phyloP scores from a whole-genome alignment of 1,140 invertebrate species.

The Drosophila rhopaloa region DNA sequence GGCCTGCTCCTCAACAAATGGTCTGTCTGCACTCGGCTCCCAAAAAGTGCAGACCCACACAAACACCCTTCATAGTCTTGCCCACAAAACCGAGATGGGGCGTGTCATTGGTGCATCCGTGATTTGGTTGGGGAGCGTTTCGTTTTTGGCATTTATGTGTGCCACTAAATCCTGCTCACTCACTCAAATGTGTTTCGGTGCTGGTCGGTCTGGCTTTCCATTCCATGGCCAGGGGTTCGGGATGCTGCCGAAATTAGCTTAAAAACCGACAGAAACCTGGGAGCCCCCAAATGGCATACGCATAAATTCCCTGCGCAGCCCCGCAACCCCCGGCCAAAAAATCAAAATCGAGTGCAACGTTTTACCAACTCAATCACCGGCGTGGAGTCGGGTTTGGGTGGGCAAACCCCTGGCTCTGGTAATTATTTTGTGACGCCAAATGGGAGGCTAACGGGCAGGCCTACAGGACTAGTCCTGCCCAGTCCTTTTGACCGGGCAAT shows the following conservation, averaged over 20 bases:
- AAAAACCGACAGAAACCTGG: slow-evolving; percentile 70
- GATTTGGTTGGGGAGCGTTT: slow-evolving; percentile 76
- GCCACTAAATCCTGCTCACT: slow-evolving; percentile 77
- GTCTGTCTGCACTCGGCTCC: slow-evolving; percentile 29
- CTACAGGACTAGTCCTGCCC: slow-evolving; percentile 17
- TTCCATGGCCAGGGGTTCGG: slow-evolving; percentile 14
- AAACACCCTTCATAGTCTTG: slow-evolving; percentile 1
- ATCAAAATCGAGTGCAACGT: slow-evolving; percentile 78
- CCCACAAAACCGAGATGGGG: slow-evolving; percentile 43
- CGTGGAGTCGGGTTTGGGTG: slow-evolving; percentile 23
- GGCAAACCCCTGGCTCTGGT: slow-evolving; percentile 60
- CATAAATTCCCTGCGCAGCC: slow-evolving; percentile 57
- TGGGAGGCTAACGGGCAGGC: slow-evolving; percentile 38
- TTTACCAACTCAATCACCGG: slow-evolving; percentile 80
- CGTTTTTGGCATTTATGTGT: slow-evolving; percentile 79
- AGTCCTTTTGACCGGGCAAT: slow-evolving; percentile 55
- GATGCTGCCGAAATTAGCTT: slow-evolving; percentile 74
- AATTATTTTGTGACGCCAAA: slow-evolving; percentile 79
- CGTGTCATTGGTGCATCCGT: slow-evolving; percentile 67
- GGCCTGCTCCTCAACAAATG: slow-evolving; percentile 16
- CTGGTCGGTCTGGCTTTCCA: slow-evolving; percentile 10
- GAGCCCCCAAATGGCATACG: slow-evolving; percentile 54
- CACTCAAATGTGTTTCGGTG: slow-evolving; percentile 61
- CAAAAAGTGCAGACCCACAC: slow-evolving; percentile 4
- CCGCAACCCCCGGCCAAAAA: slow-evolving; percentile 35